Conservation (phyloP, 1,140 invertebrate genomes). For the Aplysia californica region DNA sequence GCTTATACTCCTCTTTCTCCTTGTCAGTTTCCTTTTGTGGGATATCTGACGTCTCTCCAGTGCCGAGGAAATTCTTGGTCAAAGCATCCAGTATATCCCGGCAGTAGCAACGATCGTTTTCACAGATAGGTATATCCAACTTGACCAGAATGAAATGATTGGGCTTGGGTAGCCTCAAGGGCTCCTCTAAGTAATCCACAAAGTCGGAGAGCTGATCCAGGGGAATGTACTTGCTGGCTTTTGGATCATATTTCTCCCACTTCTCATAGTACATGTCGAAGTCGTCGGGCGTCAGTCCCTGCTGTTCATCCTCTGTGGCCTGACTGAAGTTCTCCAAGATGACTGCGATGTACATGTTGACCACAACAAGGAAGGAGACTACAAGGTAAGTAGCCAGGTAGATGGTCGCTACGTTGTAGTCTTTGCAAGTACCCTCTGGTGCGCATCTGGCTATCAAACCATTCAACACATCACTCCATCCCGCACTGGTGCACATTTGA, state of each 20-base stretch:
- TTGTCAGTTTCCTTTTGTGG: slow-evolving; percentile 78
- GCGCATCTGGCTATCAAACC: slow-evolving; percentile 89
- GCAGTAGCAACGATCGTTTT: slow-evolving; percentile 96
- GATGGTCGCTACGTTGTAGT: slow-evolving; percentile 90
- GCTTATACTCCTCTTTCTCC: slow-evolving; percentile 89
- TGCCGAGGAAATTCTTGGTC: slow-evolving; percentile 93
- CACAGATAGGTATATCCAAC: slow-evolving; percentile 98
- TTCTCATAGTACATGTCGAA: slow-evolving; percentile 99
- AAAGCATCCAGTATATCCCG: slow-evolving; percentile 97
- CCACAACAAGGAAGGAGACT: slow-evolving; percentile 97
- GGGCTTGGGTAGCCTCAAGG: slow-evolving; percentile 89
- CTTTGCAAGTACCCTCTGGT: slow-evolving; percentile 78
- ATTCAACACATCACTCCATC: slow-evolving; percentile 95
- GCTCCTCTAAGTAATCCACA: slow-evolving; percentile 79
- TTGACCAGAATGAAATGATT: slow-evolving; percentile 99
- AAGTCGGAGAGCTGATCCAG: slow-evolving; percentile 95
- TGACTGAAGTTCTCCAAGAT: slow-evolving; percentile 99
- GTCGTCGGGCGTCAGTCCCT: slow-evolving; percentile 97
- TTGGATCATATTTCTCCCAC: slow-evolving; percentile 98
- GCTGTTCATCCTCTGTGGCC: slow-evolving; percentile 98
- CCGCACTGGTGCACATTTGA: slow-evolving; percentile 98
- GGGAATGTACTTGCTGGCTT: slow-evolving; percentile 96
- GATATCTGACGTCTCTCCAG: slow-evolving; percentile 70
- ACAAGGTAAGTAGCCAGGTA: slow-evolving; percentile 96
- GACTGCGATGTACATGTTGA: slow-evolving; percentile 99